Percentiles rank a stretch among this genome's conserved stretches.
phyloP scores from a whole-genome alignment of 2,113 vertebrate species.

The Pollachius pollachius region DNA sequence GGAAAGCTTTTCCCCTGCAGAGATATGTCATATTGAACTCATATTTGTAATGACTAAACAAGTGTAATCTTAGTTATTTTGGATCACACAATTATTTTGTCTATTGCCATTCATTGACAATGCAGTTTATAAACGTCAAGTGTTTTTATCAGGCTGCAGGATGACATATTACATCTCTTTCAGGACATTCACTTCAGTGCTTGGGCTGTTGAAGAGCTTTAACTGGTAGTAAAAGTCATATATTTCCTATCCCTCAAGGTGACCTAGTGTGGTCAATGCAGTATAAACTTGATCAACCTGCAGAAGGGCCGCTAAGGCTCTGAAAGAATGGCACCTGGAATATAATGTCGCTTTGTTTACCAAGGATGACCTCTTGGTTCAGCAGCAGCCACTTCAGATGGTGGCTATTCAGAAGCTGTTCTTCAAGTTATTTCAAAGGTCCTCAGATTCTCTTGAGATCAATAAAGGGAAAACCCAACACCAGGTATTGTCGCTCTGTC shows the following conservation, averaged over 20 bases:
- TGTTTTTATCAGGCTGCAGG: no score
- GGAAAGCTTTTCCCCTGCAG: conserved; percentile 15
- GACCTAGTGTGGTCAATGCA: background rate
- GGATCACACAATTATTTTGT: no score
- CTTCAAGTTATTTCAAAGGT: conserved; percentile 27
- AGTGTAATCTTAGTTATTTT: no score
- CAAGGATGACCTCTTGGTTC: conserved; percentile 35
- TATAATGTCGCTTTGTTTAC: conserved; percentile 49
- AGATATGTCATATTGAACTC: conserved; percentile 27
- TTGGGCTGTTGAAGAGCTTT: no score
- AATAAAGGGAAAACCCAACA: conserved; percentile 5
- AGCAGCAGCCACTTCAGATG: no score
- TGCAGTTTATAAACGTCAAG: no score
- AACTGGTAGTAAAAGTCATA: no score
- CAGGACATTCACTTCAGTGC: no score
- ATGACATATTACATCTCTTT: no score
- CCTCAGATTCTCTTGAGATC: conserved; percentile 16
- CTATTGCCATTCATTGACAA: no score
- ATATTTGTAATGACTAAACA: background rate
- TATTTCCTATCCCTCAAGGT: no score
- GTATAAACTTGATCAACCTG: conserved; percentile 17
- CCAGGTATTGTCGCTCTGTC: background rate
- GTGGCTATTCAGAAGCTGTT: no score
- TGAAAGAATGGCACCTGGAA: conserved; percentile 40
- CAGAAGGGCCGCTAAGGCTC: conserved; percentile 26